Evolutionary conservation across 2,113 vertebrate species (phyloP).

Genomic region (Coreoperca whiteheadi): DNA sequence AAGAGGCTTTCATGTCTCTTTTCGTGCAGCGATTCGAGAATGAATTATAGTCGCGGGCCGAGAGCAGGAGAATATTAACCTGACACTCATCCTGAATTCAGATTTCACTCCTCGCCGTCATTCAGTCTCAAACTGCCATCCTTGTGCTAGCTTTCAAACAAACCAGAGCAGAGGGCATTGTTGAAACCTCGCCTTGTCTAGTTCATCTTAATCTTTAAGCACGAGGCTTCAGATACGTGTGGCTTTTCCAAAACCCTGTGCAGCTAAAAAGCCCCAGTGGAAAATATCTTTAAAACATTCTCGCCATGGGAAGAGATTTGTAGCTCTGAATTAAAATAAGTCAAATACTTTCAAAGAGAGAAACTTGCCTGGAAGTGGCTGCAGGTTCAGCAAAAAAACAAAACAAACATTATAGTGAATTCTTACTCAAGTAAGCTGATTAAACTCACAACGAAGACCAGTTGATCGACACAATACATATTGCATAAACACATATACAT

Average conservation of each 20-base stretch:
- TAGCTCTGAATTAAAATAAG: background rate
- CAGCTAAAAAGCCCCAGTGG: slow-evolving; percentile 21
- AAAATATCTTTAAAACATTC: background rate
- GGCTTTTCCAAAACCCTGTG: slow-evolving; percentile 15
- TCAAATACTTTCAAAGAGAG: background rate
- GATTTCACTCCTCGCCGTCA: slow-evolving; percentile 49
- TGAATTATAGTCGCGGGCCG: slow-evolving; percentile 64
- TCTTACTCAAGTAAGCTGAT: background rate
- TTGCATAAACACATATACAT: too few species aligned
- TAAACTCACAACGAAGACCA: background rate
- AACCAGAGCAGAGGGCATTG: slow-evolving; percentile 40
- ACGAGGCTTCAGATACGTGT: slow-evolving; percentile 5
- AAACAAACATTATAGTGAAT: too few species aligned
- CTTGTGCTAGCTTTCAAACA: slow-evolving; percentile 33
- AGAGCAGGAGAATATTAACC: slow-evolving; percentile 65
- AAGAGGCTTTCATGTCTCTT: slow-evolving; percentile 71
- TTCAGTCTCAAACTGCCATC: slow-evolving; percentile 36
- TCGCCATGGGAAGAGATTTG: background rate
- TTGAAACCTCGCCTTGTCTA: slow-evolving; percentile 36
- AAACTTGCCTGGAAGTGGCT: background rate
- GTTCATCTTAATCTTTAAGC: slow-evolving; percentile 48
- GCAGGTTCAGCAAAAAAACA: background rate
- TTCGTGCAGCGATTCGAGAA: slow-evolving; percentile 47
- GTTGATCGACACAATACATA: background rate
- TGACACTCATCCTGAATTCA: slow-evolving; percentile 67